phyloP scores from a whole-genome alignment of 2,113 vertebrate genomes.

The Okapia johnstoni region DNA sequence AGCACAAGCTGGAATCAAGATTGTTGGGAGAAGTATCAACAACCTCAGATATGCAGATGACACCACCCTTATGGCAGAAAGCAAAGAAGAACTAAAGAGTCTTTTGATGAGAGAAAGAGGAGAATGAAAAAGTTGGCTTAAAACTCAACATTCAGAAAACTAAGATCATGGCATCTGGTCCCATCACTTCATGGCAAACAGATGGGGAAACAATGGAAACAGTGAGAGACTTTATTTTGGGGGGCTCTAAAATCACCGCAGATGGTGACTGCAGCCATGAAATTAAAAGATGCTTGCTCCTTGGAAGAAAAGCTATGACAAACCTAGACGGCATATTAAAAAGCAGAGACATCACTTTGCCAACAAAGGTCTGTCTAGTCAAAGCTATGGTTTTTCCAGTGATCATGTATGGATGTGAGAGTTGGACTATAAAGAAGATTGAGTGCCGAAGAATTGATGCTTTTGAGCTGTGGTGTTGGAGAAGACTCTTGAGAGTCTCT shows the following conservation, averaged over 20 bases:
- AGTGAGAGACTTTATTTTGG: background rate
- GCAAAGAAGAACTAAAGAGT: background rate
- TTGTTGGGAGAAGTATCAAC: background rate
- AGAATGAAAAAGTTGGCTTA: background rate
- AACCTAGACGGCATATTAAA: background rate
- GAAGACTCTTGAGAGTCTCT: background rate
- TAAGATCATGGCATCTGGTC: background rate
- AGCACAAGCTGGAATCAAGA: background rate
- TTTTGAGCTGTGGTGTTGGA: background rate
- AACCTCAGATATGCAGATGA: background rate
- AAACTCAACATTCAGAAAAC: background rate
- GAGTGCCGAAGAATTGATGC: fast-evolving
- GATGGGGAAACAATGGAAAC: background rate
- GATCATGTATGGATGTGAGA: background rate
- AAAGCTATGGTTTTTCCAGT: background rate
- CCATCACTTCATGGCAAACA: background rate
- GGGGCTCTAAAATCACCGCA: background rate
- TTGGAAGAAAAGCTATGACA: background rate
- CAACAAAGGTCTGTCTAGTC: background rate
- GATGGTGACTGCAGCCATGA: background rate
- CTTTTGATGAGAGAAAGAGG: background rate
- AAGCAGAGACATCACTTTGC: background rate
- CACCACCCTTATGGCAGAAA: background rate
- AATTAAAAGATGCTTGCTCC: background rate
- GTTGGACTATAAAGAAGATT: background rate